Evolutionary conservation across 2,888 invertebrate species (phyloP), one percentile per base, ranked within the genome.

Genomic region (Cataglyphis altisquamis): DNA sequence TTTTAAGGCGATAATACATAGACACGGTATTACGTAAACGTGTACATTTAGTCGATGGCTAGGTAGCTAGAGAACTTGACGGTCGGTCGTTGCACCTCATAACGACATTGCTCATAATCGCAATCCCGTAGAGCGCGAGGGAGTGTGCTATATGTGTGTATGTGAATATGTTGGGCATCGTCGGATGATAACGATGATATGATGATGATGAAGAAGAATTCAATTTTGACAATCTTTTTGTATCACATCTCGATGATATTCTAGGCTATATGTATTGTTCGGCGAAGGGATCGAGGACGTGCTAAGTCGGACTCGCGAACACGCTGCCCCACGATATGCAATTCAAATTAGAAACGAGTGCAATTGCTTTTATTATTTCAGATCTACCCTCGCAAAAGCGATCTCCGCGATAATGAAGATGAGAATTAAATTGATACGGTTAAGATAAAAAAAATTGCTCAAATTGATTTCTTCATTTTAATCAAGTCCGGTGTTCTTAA

Each of bases 211-310:
- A 70, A 82, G 55, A 82, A 83, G 82, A 84, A 86, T 92, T 88
- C 89, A 88, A 91, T 91, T 90, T 92, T 90, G 93, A 93, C 93
- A 92, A 93, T 93, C 93, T 93, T 93, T 93, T 94, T 93, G 90
- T 93, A 93, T 91, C 82, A 89, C 91, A 91, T 91, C 82, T 89
- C 88, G 86, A 90, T 83, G 67, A 90, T 87, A 82, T 85, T 90
- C 21, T 78, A 84, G 84, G 41, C 57, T 80, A 80, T 77, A 80
- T 52, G 41, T 52, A 52, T 29, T 18, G 55, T 55, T 72, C 60
- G 73, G n/a, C 32, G 45, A 73, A 73, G 60, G 25, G 57, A 80
- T 72, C 21, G 72, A 45, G 39, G 21, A 80, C 21, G 21, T 60
- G 41, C 45, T 25, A 80, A 32, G 60, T 45, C 60, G 60, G 62